These are phyloP conservation scores for Phrixothrix hirtus DNA, from an alignment of 2,888 invertebrate genomes.

Conservation along the genomic window DNA sequence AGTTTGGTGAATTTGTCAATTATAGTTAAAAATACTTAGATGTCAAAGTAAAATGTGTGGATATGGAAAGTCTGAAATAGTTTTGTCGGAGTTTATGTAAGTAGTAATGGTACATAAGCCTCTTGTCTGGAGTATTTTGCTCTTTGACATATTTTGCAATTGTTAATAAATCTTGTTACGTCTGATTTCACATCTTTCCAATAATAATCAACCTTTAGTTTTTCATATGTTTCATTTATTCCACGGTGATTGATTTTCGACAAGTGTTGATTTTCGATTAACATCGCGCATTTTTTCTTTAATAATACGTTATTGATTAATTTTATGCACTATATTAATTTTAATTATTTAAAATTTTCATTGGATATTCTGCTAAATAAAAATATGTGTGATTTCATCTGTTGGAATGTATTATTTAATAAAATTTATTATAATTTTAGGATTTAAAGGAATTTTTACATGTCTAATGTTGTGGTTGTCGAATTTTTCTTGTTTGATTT, in stretches of 20 bases:
- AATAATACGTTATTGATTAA: background rate
- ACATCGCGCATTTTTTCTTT: too few species aligned
- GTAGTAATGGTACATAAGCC: background rate
- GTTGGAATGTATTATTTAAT: background rate
- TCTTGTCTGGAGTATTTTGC: background rate
- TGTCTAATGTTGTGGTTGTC: background rate
- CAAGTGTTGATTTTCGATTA: background rate
- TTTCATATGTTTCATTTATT: background rate
- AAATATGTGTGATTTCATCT: background rate
- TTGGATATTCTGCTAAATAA: background rate
- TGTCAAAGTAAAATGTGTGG: background rate
- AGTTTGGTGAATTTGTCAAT: background rate
- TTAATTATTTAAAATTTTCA: background rate
- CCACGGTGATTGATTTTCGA: background rate
- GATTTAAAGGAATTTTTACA: background rate
- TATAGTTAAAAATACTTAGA: background rate
- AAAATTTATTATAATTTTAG: background rate
- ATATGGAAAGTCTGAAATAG: too few species aligned
- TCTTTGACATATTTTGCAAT: background rate
- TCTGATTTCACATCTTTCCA: background rate
- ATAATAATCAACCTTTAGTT: background rate
- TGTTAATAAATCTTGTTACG: background rate
- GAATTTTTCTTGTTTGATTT: background rate
- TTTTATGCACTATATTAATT: background rate
- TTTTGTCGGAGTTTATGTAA: background rate